phyloP scores from a whole-genome alignment of 2,113 vertebrate species.

The Spermophilus dauricus region DNA sequence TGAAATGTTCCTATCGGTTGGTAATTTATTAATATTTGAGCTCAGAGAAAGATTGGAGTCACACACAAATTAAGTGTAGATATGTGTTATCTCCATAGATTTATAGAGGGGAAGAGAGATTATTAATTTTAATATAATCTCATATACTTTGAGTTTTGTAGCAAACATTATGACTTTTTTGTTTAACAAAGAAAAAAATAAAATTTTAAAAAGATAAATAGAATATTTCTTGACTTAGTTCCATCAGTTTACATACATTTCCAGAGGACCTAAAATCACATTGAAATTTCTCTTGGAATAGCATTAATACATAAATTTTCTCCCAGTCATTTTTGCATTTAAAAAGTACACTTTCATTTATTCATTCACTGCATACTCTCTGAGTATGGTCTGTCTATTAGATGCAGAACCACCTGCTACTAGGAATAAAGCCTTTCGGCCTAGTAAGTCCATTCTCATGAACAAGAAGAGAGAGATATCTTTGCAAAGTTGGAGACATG shows the following conservation, averaged over 20 bases:
- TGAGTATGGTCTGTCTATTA: not conserved
- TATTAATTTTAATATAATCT: not conserved
- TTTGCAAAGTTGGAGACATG: not conserved
- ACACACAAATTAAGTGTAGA: not conserved
- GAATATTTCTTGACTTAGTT: not conserved
- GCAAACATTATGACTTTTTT: not conserved
- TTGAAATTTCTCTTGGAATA: not conserved
- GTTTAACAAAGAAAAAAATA: conserved; percentile 24
- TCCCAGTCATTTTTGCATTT: not conserved
- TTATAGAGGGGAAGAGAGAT: not conserved
- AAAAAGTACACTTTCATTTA: not conserved
- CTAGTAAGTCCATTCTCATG: not conserved
- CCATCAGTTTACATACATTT: not conserved
- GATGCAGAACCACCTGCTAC: not conserved
- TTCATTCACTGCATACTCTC: not conserved
- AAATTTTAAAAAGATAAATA: not conserved
- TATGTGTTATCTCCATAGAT: not conserved
- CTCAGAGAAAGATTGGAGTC: not conserved
- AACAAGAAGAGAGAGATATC: not conserved
- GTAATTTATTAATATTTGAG: not conserved
- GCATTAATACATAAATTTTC: not conserved
- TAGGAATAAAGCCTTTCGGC: not conserved
- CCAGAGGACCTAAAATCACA: conserved; percentile 5
- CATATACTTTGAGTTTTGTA: not conserved
- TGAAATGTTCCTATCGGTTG: not conserved